These are phyloP conservation scores for Hydropsyche tenuis DNA, from an alignment of 1,140 invertebrate species.

Conservation along the genomic window DNA sequence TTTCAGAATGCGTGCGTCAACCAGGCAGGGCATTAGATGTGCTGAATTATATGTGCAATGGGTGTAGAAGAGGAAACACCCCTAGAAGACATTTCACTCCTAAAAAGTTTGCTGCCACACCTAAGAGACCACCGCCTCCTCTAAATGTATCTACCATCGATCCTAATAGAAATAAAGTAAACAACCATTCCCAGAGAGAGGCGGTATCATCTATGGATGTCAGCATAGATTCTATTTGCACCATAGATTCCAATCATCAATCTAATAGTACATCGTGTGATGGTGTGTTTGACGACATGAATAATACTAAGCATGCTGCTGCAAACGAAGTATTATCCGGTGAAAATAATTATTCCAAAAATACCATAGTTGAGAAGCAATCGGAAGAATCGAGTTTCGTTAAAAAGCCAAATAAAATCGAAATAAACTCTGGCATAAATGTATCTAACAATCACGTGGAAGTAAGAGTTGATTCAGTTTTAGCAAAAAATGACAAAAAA, in stretches of 20 bases:
- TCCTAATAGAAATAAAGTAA: background rate
- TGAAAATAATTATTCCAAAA: background rate
- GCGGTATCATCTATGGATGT: conserved; percentile 22
- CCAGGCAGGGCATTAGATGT: conserved; percentile 56
- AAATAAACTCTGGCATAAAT: background rate
- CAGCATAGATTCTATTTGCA: conserved; percentile 33
- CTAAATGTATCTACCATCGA: background rate
- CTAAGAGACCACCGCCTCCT: background rate
- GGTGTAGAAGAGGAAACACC: conserved; percentile 56
- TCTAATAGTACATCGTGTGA: conserved; percentile 19
- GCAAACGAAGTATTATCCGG: background rate
- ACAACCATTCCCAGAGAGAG: conserved; percentile 12
- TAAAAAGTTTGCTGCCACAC: background rate
- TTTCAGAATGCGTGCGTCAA: conserved; percentile 60
- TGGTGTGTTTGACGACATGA: conserved; percentile 2
- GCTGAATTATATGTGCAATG: conserved; percentile 61
- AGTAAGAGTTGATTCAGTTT: background rate
- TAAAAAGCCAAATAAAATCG: background rate
- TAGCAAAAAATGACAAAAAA: conserved; percentile 14
- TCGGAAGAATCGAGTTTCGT: background rate
- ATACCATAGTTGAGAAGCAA: background rate
- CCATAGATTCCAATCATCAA: conserved; percentile 33
- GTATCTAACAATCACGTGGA: conserved; percentile 8
- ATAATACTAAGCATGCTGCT: background rate
- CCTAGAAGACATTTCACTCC: conserved; percentile 34